Evolutionary conservation across 2,888 invertebrate genomes (phyloP).

Genomic region (Drosophila eohydei): DNA sequence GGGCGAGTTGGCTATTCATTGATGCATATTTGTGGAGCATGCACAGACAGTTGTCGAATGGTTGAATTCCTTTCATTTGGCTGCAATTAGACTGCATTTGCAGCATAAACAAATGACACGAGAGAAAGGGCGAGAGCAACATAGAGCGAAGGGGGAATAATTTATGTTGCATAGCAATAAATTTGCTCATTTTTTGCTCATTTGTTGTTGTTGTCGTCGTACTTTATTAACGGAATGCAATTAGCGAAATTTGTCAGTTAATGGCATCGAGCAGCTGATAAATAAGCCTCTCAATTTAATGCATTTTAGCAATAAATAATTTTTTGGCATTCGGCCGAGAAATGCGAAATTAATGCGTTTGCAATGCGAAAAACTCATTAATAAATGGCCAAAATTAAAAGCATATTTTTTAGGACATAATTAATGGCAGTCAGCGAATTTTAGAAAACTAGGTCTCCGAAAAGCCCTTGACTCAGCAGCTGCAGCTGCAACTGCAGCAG

Average conservation of each 20-base stretch:
- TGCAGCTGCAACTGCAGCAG: conserved; percentile 3
- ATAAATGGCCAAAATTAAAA: conserved; percentile 69
- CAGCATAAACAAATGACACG: conserved; percentile 41
- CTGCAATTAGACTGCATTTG: conserved; percentile 65
- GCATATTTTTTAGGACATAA: conserved; percentile 56
- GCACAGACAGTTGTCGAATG: conserved; percentile 72
- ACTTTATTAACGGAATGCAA: conserved; percentile 80
- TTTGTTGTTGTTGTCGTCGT: conserved; percentile 34
- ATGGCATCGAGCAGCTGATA: conserved; percentile 76
- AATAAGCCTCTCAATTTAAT: conserved; percentile 83
- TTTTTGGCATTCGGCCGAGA: conserved; percentile 36
- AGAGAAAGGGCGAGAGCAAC: background rate
- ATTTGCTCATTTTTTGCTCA: conserved; percentile 43
- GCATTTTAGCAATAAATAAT: conserved; percentile 79
- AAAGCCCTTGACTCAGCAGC: conserved; percentile 37
- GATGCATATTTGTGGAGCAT: conserved; percentile 66
- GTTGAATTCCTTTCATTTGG: conserved; percentile 68
- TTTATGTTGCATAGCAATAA: conserved; percentile 61
- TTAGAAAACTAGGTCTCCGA: conserved; percentile 47
- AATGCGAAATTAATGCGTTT: conserved; percentile 58
- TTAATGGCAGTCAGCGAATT: conserved; percentile 44
- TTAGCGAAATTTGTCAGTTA: conserved; percentile 79
- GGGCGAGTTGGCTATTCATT: conserved; percentile 41
- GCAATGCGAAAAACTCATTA: conserved; percentile 65
- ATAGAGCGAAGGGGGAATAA: conserved; percentile 17